Evolutionary conservation across 2,888 invertebrate species (phyloP), one percentile per base, ranked within the genome.

Genomic region (Morpho helenor): DNA sequence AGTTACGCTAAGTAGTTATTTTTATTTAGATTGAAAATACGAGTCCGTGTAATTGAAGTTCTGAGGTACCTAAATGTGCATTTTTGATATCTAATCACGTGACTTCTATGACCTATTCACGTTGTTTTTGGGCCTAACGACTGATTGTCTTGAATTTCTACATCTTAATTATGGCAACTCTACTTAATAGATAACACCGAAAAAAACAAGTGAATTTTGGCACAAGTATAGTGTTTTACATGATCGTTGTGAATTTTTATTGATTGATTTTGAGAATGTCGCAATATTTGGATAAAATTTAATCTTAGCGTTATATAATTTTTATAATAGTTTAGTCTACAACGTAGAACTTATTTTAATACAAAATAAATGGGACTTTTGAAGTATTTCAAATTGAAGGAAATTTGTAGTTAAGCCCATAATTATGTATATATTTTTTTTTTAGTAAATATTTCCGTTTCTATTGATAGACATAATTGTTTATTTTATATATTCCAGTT

Each of bases 391-490:
- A 48, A 52, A 53, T 41, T 5, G 42, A 39, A 4, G 8, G 8
- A 46, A 7, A n/a, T 44, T 40, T 2, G 6, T 10, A 40, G 10
- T 16, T 31, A 10, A n/a, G 23, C 31, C 8, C 31, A 31, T 41
- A 53, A 8, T 46, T 53, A 47, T 53, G 39, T 53, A 53, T 9
- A 23, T 45, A 9, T 53, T 45, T 53, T 40, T 46, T 40, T 8
- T 31, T 9, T 51, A 16, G 6, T 16, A 40, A 22, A 52, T 39
- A 39, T 31, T 4, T 8, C 39, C 10, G 43, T 52, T 52, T 40
- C 75, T 74, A 74, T 74, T 71, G 64, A 74, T 82, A 82, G 80
- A 76, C 79, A 82, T 80, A 81, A 77, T 71, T 72, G 62, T 63
- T 65, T 45, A 56, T 58, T 61, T 52, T 57, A 64, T 62, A 63